Conservation (phyloP, 2,113 vertebrate genomes). For the Phylloscopus trochiloides region DNA sequence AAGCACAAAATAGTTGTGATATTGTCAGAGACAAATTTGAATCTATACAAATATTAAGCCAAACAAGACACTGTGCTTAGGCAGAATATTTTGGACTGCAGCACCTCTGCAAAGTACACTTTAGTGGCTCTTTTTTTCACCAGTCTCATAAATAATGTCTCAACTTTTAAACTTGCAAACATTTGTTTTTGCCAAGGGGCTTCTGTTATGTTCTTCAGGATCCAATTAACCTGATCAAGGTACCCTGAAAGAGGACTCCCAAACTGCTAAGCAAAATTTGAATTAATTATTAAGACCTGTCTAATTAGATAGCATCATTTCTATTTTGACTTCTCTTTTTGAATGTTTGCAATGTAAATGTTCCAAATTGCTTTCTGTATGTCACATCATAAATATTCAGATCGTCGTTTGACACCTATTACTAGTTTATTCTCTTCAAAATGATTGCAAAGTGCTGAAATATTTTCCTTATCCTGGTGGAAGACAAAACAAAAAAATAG, state of each 20-base stretch:
- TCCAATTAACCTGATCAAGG: neutral
- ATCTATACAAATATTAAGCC: neutral
- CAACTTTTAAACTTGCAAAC: neutral
- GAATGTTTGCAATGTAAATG: constrained; percentile 21
- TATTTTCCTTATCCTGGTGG: neutral
- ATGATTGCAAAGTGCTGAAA: neutral
- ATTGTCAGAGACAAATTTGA: neutral
- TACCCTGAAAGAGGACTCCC: neutral
- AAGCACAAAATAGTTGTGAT: neutral
- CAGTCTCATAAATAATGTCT: neutral
- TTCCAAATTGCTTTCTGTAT: neutral
- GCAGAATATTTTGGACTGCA: neutral
- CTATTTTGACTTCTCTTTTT: constrained; percentile 1
- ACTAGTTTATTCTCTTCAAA: neutral
- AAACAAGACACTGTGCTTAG: neutral
- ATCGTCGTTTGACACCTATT: neutral
- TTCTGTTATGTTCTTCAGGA: neutral
- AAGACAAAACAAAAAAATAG: constrained; percentile 32
- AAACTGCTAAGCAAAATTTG: neutral
- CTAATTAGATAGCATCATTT: neutral
- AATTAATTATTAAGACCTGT: neutral
- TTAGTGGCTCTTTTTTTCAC: neutral
- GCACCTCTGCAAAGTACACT: neutral
- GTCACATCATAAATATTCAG: constrained; percentile 33
- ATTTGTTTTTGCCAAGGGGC: neutral